Base-by-base conservation (phyloP, 2,888 invertebrate genomes). In the Idaea biselata region DNA sequence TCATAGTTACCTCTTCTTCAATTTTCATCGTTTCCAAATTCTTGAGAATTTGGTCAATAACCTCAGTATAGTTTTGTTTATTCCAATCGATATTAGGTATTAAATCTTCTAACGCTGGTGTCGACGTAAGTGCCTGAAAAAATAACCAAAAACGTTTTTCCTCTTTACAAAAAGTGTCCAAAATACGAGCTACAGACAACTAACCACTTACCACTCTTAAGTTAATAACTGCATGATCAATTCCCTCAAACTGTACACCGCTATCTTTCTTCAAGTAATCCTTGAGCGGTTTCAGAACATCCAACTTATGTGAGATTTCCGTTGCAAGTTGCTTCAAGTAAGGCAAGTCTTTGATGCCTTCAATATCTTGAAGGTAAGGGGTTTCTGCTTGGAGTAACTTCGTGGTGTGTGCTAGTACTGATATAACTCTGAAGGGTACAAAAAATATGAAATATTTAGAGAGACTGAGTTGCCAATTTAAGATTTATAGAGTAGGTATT, bases 341-440 rank as follows among this genome's bases (percentile, higher is more conserved):
- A 0, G 77, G 72, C 0, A 86, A 67, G 0, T 82, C 72, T 16
- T 68, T 81, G 60, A 92, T 75, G 0, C 91, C 90, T 0, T 79
- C 78, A 0, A 91, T 75, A 59, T 88, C 85, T 58, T 85, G 83
- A 0, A 92, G 66, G 64, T 92, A 86, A 0, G 89, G 88, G 0
- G 88, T 59, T 56, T 88, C 82, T 0, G 89, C 81, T 63, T 83
- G 74, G 1, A 92, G 65, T 0, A 92, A 71, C 56, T 78, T 82
- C 0, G 80, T 65, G 0, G 86, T 83, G 32, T 81, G 77, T 0
- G 88, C 74, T 11, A 89, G 59, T 1, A 90, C 83, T 71, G 81
- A 80, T 0, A 80, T 65, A 18, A 88, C 80, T 60, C 91, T 91
- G 74, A 5, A 77, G 78, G 25, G 7, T 58, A 56, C 7, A 59